Percentiles rank a stretch among this genome's conserved stretches.
These are phyloP conservation scores for Acronicta leporina DNA, from an alignment of 2,888 invertebrate genomes.

Conservation along the genomic window DNA sequence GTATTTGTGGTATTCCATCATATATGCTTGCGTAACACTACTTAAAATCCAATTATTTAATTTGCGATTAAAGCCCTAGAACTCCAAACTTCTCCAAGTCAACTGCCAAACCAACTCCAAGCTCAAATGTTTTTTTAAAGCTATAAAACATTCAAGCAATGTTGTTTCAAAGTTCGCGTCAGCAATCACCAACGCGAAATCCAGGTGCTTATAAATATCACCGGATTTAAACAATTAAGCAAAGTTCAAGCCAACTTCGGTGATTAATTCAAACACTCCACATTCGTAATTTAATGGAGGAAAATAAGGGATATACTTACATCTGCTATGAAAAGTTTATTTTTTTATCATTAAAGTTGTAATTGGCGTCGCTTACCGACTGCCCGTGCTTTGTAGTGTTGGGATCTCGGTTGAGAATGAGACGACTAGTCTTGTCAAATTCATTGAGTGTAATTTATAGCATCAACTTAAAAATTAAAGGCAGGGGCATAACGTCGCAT, in stretches of 20 bases:
- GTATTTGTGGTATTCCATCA: too few relatives aligned
- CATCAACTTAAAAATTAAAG: too few relatives aligned
- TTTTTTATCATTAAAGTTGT: conserved; percentile 28
- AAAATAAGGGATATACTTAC: conserved; percentile 19
- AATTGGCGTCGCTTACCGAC: conserved; percentile 16
- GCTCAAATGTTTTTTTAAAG: conserved; percentile 1
- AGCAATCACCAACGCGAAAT: conserved; percentile 39
- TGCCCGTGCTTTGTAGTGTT: not conserved
- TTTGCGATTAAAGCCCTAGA: not conserved
- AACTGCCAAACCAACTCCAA: too few relatives aligned
- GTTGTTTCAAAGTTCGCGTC: conserved; percentile 9
- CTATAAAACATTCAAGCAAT: conserved; percentile 24
- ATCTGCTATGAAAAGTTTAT: conserved; percentile 20
- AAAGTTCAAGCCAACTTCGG: conserved; percentile 44
- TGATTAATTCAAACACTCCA: conserved; percentile 46
- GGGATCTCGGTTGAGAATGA: too few relatives aligned
- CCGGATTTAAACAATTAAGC: conserved; percentile 49
- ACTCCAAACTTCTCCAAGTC: conserved; percentile 9
- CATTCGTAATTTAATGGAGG: conserved; percentile 18
- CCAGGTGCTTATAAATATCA: conserved; percentile 43
- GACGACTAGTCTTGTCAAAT: too few relatives aligned
- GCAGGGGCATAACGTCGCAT: too few relatives aligned
- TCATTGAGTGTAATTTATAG: too few relatives aligned
- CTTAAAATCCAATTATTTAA: not conserved
- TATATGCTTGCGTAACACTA: not conserved